Conservation (phyloP, 2,113 vertebrate genomes). For the Lagenorhynchus albirostris region DNA sequence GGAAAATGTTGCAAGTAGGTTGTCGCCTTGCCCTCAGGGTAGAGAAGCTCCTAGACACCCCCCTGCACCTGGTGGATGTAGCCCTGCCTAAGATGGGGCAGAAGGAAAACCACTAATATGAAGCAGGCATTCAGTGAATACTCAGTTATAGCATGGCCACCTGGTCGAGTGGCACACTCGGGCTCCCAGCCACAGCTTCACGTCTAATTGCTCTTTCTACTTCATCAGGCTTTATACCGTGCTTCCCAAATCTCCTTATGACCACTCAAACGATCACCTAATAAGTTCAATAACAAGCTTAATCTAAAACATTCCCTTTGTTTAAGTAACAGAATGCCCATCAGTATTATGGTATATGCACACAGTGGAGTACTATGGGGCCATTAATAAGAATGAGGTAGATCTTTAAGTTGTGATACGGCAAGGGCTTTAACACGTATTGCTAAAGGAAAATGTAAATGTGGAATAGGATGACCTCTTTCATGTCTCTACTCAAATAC, state of each 20-base stretch:
- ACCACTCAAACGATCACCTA: not conserved
- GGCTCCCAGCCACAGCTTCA: not conserved
- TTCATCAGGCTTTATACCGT: not conserved
- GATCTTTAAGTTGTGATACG: not conserved
- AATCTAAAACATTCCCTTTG: not conserved
- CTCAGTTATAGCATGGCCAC: not conserved
- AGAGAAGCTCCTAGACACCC: not conserved
- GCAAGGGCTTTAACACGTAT: not conserved
- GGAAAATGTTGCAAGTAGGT: not conserved
- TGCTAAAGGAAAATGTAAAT: not conserved
- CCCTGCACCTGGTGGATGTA: not conserved
- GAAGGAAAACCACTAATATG: not conserved
- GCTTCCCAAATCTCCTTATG: not conserved
- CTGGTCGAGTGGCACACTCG: rapidly evolving
- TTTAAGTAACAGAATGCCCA: not conserved
- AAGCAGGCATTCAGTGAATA: not conserved
- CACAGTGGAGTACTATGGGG: rapidly evolving
- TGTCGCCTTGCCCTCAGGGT: not conserved
- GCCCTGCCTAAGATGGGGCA: not conserved
- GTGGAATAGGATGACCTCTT: not conserved
- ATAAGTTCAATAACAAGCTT: not conserved
- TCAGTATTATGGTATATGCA: rapidly evolving
- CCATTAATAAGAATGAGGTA: not conserved
- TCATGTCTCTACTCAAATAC: not conserved
- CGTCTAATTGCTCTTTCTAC: not conserved